phyloP scores from a whole-genome alignment of 2,797 vertebrate genomes.

The Halcyon smyrnensis region DNA sequence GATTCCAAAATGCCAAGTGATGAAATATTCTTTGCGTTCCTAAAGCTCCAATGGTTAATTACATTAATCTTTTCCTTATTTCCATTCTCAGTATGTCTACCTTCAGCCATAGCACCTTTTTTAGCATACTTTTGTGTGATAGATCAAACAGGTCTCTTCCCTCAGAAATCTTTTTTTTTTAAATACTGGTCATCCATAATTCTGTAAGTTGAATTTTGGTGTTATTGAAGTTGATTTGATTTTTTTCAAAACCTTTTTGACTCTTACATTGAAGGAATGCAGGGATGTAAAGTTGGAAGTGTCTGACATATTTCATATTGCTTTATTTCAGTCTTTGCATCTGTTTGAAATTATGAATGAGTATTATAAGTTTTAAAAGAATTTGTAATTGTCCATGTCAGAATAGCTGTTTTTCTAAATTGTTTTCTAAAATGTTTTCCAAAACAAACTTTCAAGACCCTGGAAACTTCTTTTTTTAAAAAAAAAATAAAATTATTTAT shows the following conservation, averaged over 20 bases:
- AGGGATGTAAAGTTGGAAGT: not conserved
- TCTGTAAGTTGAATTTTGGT: not conserved
- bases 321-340: not conserved
- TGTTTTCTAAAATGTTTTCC: not conserved
- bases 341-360: not conserved
- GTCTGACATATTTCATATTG: not conserved
- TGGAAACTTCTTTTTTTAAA: not conserved
- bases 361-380: not conserved
- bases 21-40: not conserved
- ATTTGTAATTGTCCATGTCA: not conserved
- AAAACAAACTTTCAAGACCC: not conserved
- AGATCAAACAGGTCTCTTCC: constrained; percentile 9
- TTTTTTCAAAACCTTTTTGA: not conserved
- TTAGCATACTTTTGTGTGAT: not conserved
- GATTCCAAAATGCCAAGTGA: not conserved
- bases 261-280: not conserved
- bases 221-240: not conserved
- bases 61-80: not conserved
- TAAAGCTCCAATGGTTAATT: not conserved
- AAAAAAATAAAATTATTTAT: too few relatives aligned
- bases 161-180: not conserved
- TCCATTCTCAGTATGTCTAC: not conserved
- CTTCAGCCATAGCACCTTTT: not conserved
- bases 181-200: not conserved
- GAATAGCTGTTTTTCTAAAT: not conserved